Conservation (phyloP, 2,113 vertebrate species). For the Onychostruthus taczanowskii region DNA sequence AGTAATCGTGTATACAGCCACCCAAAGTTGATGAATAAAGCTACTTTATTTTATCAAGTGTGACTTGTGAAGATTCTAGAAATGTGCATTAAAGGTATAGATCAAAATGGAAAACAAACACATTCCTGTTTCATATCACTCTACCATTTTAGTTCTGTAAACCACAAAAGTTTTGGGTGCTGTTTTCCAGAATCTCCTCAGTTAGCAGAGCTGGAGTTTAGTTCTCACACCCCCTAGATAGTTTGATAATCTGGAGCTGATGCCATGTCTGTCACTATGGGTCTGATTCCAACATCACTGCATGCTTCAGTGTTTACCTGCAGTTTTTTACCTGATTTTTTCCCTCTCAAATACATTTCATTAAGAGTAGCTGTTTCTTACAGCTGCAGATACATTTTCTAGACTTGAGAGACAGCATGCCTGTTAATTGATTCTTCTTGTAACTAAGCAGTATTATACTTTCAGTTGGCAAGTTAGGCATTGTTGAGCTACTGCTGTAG, state of each 20-base stretch:
- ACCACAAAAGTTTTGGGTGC: background rate
- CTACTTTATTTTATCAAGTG: background rate
- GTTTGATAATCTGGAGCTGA: background rate
- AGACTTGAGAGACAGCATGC: background rate
- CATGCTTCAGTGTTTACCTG: background rate
- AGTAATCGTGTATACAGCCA: background rate
- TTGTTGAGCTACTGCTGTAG: background rate
- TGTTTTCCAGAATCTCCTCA: background rate
- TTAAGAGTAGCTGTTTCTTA: background rate
- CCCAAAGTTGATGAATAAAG: background rate
- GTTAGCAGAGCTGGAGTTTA: background rate
- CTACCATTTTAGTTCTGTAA: background rate
- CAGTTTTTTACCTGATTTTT: background rate
- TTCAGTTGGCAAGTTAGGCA: background rate
- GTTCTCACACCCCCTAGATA: background rate
- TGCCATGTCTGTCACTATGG: fast-evolving
- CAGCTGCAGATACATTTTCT: background rate
- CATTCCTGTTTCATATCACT: background rate
- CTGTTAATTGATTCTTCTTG: background rate
- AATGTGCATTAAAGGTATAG: background rate
- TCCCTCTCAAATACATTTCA: background rate
- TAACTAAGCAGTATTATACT: background rate
- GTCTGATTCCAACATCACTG: background rate
- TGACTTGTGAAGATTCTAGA: background rate
- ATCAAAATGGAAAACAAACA: background rate